Evolutionary conservation across 2,113 vertebrate genomes (phyloP).

Genomic region (Nothocercus julius): DNA sequence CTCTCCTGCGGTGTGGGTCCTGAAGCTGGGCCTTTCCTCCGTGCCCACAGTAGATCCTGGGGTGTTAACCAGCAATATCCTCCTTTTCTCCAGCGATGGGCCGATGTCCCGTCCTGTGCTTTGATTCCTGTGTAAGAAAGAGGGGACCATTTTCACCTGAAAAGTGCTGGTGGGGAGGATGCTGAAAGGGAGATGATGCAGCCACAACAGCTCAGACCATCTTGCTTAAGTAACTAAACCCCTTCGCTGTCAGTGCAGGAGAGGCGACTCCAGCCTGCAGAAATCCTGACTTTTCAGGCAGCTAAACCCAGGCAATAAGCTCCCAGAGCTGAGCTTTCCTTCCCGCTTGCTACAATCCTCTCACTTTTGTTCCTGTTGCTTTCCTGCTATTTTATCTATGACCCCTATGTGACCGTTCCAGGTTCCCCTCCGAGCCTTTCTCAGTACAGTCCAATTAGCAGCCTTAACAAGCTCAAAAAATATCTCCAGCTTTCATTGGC

Average conservation of each 20-base stretch:
- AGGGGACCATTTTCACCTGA: neutral
- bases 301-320: too few species aligned
- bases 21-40: neutral
- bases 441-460: neutral
- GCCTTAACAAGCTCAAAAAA: neutral
- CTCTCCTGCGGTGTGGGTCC: neutral
- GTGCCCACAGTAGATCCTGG: neutral
- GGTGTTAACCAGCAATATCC: fast-evolving
- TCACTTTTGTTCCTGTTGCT: neutral
- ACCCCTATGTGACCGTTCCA: neutral
- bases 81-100: neutral
- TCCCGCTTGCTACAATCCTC: neutral
- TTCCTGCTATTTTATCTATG: neutral
- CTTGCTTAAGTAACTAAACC: neutral
- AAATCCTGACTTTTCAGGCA: neutral
- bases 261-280: neutral
- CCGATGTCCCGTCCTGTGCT: fast-evolving
- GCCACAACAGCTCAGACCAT: neutral
- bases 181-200: neutral
- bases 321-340: neutral
- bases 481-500: neutral
- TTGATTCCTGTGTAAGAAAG: neutral
- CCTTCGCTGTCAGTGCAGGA: neutral
- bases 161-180: neutral
- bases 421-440: neutral